Evolutionary conservation across 2,113 vertebrate species (phyloP).

Genomic region (Lynx canadensis): DNA sequence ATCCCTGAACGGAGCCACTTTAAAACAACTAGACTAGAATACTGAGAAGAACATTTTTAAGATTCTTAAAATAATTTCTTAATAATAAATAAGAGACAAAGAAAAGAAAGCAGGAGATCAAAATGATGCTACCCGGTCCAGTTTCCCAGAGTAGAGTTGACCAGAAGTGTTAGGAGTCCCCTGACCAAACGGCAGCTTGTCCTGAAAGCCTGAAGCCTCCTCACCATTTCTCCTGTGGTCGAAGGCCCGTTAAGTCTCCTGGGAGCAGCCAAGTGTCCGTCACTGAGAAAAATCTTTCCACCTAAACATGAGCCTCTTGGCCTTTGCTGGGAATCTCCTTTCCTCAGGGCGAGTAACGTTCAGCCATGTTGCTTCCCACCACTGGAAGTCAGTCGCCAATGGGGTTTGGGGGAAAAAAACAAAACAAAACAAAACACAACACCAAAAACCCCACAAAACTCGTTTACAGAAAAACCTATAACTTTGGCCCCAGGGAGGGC

Average conservation of each 20-base stretch:
- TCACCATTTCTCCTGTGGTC: background rate
- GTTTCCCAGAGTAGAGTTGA: background rate
- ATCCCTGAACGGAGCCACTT: background rate
- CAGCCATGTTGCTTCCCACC: background rate
- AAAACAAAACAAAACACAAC: background rate
- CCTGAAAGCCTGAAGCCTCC: background rate
- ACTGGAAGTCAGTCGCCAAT: background rate
- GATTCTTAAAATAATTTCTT: background rate
- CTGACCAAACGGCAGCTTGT: background rate
- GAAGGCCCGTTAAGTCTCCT: background rate
- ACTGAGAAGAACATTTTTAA: background rate
- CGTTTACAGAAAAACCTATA: slow-evolving; percentile 82
- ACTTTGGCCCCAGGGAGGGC: slow-evolving; percentile 76
- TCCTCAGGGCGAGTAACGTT: background rate
- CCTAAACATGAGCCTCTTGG: background rate
- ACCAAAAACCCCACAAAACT: slow-evolving; percentile 41
- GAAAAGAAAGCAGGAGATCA: slow-evolving; percentile 6
- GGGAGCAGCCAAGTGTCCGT: background rate
- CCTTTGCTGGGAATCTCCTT: background rate
- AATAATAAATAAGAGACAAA: background rate
- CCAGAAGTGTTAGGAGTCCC: background rate
- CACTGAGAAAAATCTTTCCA: background rate
- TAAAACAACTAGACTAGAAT: background rate
- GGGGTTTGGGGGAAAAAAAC: background rate
- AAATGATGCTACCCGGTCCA: background rate